These are phyloP conservation scores for Oeneis ivallda DNA, from an alignment of 2,888 invertebrate species.

Conservation along the genomic window DNA sequence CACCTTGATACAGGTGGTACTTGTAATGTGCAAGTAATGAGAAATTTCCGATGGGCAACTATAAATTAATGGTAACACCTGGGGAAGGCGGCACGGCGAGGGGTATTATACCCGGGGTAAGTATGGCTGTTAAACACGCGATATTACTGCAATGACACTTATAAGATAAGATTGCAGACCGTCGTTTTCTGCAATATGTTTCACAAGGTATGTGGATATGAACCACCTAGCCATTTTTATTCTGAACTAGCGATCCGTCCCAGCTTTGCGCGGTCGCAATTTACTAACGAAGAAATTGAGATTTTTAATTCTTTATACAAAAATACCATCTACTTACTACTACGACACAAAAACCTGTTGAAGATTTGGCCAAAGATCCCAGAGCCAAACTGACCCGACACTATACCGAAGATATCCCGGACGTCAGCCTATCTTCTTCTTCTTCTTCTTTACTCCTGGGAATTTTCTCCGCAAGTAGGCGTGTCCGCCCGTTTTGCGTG, in stretches of 20 bases:
- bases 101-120: slow-evolving; percentile 24
- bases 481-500: too few relatives aligned
- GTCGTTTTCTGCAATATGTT: slow-evolving; percentile 16
- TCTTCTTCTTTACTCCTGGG: too few relatives aligned
- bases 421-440: too few relatives aligned
- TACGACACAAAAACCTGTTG: too few relatives aligned
- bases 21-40: slow-evolving; percentile 52
- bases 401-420: too few relatives aligned
- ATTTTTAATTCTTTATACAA: not conserved
- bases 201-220: slow-evolving; percentile 6
- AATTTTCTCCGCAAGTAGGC: too few relatives aligned
- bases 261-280: too few relatives aligned
- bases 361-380: too few relatives aligned
- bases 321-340: too few relatives aligned
- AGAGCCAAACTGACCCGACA: too few relatives aligned
- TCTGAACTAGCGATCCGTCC: too few relatives aligned
- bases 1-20: slow-evolving; percentile 58
- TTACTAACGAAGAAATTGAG: not conserved
- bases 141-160: slow-evolving; percentile 58
- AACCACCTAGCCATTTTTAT: not conserved
- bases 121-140: slow-evolving; percentile 58
- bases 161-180: slow-evolving; percentile 21
- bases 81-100: slow-evolving; percentile 55
- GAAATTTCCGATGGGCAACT: slow-evolving; percentile 43
- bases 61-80: slow-evolving; percentile 72